Percentiles rank a stretch among this genome's conserved stretches.
phyloP scores from a whole-genome alignment of 2,888 invertebrate species.

The Oligia fasciuncula region DNA sequence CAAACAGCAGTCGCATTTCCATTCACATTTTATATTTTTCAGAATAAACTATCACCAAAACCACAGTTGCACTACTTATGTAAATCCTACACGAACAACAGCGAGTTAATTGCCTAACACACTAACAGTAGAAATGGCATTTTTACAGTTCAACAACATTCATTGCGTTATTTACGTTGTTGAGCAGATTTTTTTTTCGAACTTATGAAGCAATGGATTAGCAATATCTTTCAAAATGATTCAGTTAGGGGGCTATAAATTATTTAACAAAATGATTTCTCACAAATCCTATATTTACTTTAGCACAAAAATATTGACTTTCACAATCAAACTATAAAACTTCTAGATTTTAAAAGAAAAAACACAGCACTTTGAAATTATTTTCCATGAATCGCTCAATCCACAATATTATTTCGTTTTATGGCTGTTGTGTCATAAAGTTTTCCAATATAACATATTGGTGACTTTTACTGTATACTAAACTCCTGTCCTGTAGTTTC shows the following conservation, averaged over 20 bases:
- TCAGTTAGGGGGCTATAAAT: too few relatives aligned
- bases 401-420: conserved; percentile 49
- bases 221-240: too few relatives aligned
- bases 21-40: not conserved
- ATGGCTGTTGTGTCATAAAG: conserved; percentile 56
- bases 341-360: conserved; percentile 27
- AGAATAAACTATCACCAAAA: not conserved
- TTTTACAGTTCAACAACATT: too few relatives aligned
- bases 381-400: conserved; percentile 42
- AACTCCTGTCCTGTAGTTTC: conserved; percentile 16
- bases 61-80: not conserved
- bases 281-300: too few relatives aligned
- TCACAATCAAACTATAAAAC: conserved; percentile 26
- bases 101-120: not conserved
- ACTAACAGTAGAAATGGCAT: not conserved
- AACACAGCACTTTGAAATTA: conserved; percentile 22
- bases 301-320: too few relatives aligned
- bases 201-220: too few relatives aligned
- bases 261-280: not conserved
- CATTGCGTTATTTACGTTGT: too few relatives aligned
- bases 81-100: not conserved
- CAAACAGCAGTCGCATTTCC: not conserved
- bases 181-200: too few relatives aligned
- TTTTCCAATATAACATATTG: conserved; percentile 59
- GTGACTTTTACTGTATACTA: conserved; percentile 38